Evolutionary conservation across 2,888 invertebrate species (phyloP).

Genomic region (Eristalis pertinax): DNA sequence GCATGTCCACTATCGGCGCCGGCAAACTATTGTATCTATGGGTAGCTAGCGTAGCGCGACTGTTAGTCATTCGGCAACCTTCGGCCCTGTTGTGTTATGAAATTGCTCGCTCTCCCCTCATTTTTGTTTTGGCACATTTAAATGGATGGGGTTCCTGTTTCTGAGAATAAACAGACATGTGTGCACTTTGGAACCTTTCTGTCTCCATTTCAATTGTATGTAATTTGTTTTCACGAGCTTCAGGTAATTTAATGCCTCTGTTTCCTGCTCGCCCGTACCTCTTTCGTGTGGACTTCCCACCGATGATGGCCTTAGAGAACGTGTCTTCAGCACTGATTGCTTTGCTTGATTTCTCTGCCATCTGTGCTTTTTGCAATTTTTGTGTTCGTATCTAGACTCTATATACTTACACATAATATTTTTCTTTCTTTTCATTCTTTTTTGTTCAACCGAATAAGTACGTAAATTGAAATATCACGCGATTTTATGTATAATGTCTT

Average conservation of each 20-base stretch:
- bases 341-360: not conserved
- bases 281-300: not conserved
- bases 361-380: not conserved
- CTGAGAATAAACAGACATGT: not conserved
- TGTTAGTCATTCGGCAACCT: not conserved
- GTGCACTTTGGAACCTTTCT: constrained; percentile 2
- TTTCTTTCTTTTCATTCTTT: not conserved
- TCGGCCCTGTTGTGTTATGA: not conserved
- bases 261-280: not conserved
- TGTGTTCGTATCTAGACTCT: not conserved
- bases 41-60: not conserved
- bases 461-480: constrained; percentile 40
- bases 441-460: constrained; percentile 1
- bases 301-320: not conserved
- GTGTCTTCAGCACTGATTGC: constrained; percentile 9
- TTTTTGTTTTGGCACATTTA: not conserved
- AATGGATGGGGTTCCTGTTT: not conserved
- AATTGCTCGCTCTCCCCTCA: not conserved
- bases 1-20: not conserved
- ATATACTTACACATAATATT: not conserved
- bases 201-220: not conserved
- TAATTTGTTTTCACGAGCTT: not conserved
- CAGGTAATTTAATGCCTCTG: not conserved
- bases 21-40: not conserved
- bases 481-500: constrained; percentile 15